Conservation (phyloP, 1,140 invertebrate species). For the Drosophila mojavensis region DNA sequence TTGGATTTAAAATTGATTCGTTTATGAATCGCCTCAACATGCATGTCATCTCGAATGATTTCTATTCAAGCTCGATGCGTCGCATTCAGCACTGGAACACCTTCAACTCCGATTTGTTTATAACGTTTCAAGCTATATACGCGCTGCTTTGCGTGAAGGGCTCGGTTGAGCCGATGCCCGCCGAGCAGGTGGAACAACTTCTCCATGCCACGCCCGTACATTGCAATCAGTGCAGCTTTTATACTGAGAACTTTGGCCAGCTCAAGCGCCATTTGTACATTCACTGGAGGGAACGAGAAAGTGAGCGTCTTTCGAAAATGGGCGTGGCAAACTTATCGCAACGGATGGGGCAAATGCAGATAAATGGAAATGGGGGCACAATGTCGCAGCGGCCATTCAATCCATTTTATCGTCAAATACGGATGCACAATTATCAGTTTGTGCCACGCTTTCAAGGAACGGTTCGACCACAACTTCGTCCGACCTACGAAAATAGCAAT, state of each 20-base stretch:
- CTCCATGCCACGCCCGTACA: slow-evolving; percentile 8
- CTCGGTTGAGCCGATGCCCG: slow-evolving; percentile 41
- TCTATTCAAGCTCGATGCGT: slow-evolving; percentile 45
- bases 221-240: slow-evolving; percentile 60
- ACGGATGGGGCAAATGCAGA: not conserved
- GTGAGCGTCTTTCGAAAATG: not conserved
- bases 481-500: not conserved
- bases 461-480: not conserved
- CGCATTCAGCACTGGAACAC: slow-evolving; percentile 56
- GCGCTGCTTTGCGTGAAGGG: slow-evolving; percentile 29
- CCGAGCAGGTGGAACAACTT: slow-evolving; percentile 37
- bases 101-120: slow-evolving; percentile 61
- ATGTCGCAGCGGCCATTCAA: not conserved
- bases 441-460: not conserved
- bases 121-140: slow-evolving; percentile 43
- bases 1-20: slow-evolving; percentile 60
- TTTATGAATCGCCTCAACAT: slow-evolving; percentile 65
- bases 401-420: not conserved
- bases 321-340: not conserved
- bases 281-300: slow-evolving; percentile 46
- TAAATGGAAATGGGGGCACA: not conserved
- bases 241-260: slow-evolving; percentile 11
- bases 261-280: slow-evolving; percentile 51
- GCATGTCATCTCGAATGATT: slow-evolving; percentile 64
- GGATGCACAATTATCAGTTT: not conserved